Base-by-base conservation (phyloP, 2,888 invertebrate species). In the Scaptomyza flava region DNA sequence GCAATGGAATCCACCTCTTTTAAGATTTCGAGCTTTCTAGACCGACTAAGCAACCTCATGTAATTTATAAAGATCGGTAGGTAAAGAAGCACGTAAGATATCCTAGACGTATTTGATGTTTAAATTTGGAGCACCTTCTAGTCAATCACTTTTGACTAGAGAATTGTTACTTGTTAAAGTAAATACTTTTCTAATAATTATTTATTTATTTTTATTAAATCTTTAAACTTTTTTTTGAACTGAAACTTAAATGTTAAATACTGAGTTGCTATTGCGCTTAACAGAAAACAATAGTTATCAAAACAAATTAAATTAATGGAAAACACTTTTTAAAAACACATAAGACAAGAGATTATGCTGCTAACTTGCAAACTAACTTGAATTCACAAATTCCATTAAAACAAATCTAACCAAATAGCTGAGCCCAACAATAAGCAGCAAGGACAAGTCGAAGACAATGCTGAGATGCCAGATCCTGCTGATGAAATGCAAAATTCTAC, bases 401-500 rank as follows among this genome's bases (percentile, higher is more conserved):
- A 52, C 17, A 61, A 57, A 60, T 61, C 30, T 33, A 8, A 48
- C 41, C 38, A 47, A 41, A 52, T 23, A 43, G 31, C 27, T 57
- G 46, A 46, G 14, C 8, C 14, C 47, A 34, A 43, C 50, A 57
- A n/a, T 2, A 38, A 14, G 43, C 42, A 54, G 20, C 72, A 66
- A 20, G 17, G 31, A 48, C 11, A 48, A 41, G 41, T 47, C 38
- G 11, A 60, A 47, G 59, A 50, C 27, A 47, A 60, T 46, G 23
- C 23, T 45, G 50, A 59, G 45, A 27, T 36, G 41, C 45, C 30
- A n/a, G 36, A 17, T 47, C 38, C 38, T 8, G 45, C 57, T 54
- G 53, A 46, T 52, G 23, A 76, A 63, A 72, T 63, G 36, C 20
- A 14, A 57, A 41, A 64, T 42, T 20, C 41, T 14, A 62, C 41